These are phyloP conservation scores for Bombus haemorrhoidalis DNA, from an alignment of 1,140 invertebrate genomes.

Conservation along the genomic window DNA sequence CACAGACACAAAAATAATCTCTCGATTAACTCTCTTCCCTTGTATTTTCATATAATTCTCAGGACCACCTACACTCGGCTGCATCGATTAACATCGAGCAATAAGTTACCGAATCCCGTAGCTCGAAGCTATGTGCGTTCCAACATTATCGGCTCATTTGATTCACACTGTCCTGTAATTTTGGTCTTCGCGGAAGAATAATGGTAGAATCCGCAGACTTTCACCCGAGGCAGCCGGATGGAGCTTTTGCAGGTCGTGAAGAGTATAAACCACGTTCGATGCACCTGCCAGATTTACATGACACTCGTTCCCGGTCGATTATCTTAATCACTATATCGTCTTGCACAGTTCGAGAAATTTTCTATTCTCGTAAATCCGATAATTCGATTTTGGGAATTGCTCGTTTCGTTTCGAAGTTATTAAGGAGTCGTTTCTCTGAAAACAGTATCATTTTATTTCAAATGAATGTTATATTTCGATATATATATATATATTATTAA, in stretches of 20 bases:
- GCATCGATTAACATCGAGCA: constrained; percentile 67
- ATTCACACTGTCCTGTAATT: constrained; percentile 75
- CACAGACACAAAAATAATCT: neutral
- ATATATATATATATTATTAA: no score
- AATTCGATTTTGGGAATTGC: neutral
- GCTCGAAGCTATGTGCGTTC: constrained; percentile 75
- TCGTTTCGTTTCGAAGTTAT: neutral
- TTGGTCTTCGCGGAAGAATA: constrained; percentile 69
- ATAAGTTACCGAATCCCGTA: constrained; percentile 73
- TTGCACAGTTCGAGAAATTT: neutral
- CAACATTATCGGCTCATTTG: constrained; percentile 76
- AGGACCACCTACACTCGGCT: constrained; percentile 67
- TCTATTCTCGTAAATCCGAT: constrained; percentile 17
- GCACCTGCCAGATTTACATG: constrained; percentile 63
- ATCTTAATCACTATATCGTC: constrained; percentile 5
- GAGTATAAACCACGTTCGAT: neutral
- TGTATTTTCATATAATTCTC: constrained; percentile 25
- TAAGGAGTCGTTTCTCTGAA: no score
- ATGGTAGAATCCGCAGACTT: constrained; percentile 68
- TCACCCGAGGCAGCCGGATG: constrained; percentile 55
- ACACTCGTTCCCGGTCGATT: constrained; percentile 24
- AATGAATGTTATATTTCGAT: no score
- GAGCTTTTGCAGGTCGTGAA: neutral
- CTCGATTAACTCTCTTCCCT: neutral
- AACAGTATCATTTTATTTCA: no score